A percentile compares a stretch with the other conserved stretches of the same genome.
Conservation (phyloP, 2,888 invertebrate species). For the Aromia moschata region DNA sequence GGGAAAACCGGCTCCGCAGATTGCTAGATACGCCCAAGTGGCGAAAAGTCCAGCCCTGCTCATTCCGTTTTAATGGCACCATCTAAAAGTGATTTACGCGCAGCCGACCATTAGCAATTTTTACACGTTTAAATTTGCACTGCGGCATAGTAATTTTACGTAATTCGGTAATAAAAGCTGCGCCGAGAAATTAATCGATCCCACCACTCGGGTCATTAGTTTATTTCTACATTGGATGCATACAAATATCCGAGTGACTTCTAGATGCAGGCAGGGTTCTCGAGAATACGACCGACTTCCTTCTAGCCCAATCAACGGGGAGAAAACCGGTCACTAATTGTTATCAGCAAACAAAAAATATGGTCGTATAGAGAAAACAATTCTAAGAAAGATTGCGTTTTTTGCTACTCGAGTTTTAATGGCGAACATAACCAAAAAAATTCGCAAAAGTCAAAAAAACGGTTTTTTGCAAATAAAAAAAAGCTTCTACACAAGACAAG, state of each 20-base stretch:
- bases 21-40: too few relatives aligned
- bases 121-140: conserved; percentile 29
- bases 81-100: conserved; percentile 28
- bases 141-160: conserved; percentile 26
- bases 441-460: too few relatives aligned
- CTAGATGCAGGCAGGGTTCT: conserved; percentile 2
- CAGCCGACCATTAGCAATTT: conserved; percentile 21
- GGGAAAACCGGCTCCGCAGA: too few relatives aligned
- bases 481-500: too few relatives aligned
- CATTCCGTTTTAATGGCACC: conserved; percentile 25
- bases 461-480: too few relatives aligned
- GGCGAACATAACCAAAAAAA: too few relatives aligned
- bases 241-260: conserved; percentile 24
- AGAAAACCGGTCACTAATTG: too few relatives aligned
- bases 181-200: conserved; percentile 28
- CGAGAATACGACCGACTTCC: conserved; percentile 18
- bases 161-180: conserved; percentile 28
- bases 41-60: conserved; percentile 9
- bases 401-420: too few relatives aligned
- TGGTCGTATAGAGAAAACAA: too few relatives aligned
- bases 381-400: too few relatives aligned
- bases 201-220: conserved; percentile 13
- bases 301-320: too few relatives aligned
- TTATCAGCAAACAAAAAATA: too few relatives aligned
- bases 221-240: conserved; percentile 19